Evolutionary conservation across 2,888 invertebrate genomes (phyloP).

Genomic region (Eupithecia dodoneata): DNA sequence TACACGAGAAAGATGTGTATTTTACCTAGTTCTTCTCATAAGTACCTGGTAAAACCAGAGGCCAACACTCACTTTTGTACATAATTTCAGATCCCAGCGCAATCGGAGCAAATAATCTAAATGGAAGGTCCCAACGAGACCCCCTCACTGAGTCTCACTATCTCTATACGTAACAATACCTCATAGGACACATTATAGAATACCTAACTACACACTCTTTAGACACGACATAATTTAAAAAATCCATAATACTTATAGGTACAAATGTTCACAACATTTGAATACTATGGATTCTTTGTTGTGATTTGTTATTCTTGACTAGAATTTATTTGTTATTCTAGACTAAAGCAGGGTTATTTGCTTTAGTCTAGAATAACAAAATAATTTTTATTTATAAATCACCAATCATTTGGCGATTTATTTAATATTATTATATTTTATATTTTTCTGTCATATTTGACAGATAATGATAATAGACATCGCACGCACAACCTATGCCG

Average conservation of each 20-base stretch:
- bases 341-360: too few relatives aligned
- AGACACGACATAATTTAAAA: background rate
- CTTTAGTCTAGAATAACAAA: background rate
- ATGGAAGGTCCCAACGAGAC: background rate
- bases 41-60: background rate
- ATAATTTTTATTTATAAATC: background rate
- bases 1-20: background rate
- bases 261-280: too few relatives aligned
- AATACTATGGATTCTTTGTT: too few relatives aligned
- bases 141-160: background rate
- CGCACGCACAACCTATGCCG: background rate
- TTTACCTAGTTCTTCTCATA: background rate
- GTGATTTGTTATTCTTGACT: too few relatives aligned
- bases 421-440: too few relatives aligned
- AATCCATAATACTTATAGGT: too few relatives aligned
- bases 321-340: too few relatives aligned
- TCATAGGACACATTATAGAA: background rate
- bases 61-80: background rate
- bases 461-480: background rate
- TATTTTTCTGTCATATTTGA: too few relatives aligned
- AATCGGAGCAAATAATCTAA: background rate
- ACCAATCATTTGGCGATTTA: background rate
- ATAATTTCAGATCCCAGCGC: background rate
- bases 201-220: background rate
- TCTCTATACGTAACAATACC: background rate